Percentiles rank a stretch among this genome's conserved stretches.
Evolutionary conservation across 2,797 vertebrate species (phyloP).

Genomic region (Pachyuromys duprasi): DNA sequence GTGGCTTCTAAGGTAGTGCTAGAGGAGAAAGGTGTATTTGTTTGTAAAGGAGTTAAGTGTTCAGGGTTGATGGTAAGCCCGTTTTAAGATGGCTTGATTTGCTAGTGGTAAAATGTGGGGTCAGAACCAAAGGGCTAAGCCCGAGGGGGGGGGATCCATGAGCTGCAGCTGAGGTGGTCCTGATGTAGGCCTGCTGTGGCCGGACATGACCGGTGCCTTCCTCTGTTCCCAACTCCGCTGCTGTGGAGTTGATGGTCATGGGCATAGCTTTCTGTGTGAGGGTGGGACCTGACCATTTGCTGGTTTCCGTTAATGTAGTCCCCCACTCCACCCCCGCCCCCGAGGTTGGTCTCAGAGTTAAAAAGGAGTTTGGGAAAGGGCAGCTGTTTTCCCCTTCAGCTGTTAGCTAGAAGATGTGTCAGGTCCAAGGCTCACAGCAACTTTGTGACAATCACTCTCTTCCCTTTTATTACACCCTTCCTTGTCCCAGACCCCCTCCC

Average conservation of each 20-base stretch:
- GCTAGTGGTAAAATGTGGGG: neutral
- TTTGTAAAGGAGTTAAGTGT: slow-evolving; percentile 48
- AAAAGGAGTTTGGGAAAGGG: neutral
- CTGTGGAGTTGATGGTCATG: neutral
- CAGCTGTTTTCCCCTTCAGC: neutral
- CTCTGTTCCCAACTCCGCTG: rapidly evolving
- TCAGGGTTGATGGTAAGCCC: slow-evolving; percentile 62
- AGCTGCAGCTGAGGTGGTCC: neutral
- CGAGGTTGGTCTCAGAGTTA: slow-evolving; percentile 1
- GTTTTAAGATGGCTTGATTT: neutral
- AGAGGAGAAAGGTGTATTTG: slow-evolving; percentile 44
- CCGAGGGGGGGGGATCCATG: neutral
- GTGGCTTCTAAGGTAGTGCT: neutral
- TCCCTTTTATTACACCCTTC: neutral
- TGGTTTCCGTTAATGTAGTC: neutral
- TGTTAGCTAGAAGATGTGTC: neutral
- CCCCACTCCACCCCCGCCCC: neutral
- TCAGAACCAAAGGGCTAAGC: slow-evolving; percentile 8
- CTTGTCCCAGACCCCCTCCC: neutral
- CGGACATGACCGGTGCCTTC: neutral
- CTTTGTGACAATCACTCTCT: slow-evolving; percentile 29
- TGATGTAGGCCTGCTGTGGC: neutral
- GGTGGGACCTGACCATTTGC: neutral
- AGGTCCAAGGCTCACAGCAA: neutral
- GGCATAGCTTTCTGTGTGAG: neutral